These are phyloP conservation scores for Mesitornis unicolor DNA, from an alignment of 2,113 vertebrate genomes.

Conservation along the genomic window DNA sequence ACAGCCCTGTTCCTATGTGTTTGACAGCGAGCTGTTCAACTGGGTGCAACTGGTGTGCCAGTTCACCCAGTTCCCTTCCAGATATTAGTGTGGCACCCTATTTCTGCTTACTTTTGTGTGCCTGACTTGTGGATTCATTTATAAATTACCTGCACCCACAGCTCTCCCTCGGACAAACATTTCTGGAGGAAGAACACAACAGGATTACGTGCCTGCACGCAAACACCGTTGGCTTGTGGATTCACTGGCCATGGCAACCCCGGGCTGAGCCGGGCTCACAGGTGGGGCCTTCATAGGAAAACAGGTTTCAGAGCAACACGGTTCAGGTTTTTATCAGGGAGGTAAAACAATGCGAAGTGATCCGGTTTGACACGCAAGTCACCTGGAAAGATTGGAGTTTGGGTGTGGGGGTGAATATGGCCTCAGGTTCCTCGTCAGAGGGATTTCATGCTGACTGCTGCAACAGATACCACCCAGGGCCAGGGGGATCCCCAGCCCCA, in stretches of 20 bases:
- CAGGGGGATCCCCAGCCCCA: not conserved
- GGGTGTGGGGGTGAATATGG: too few species aligned
- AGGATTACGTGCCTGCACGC: not conserved
- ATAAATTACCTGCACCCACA: accelerated
- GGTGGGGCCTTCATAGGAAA: not conserved
- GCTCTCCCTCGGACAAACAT: accelerated
- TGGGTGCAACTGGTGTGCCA: too few species aligned
- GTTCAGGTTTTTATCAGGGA: not conserved
- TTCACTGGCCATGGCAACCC: accelerated
- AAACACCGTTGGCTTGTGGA: not conserved
- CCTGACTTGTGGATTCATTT: not conserved
- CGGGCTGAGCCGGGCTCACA: not conserved
- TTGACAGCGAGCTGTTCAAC: accelerated
- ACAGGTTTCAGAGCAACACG: not conserved
- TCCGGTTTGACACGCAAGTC: not conserved
- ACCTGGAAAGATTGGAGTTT: not conserved
- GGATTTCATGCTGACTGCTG: not conserved
- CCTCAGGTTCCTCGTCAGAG: not conserved
- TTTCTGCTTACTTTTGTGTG: accelerated
- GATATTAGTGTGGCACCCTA: not conserved
- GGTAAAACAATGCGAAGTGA: not conserved
- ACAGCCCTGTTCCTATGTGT: accelerated
- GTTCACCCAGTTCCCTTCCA: not conserved
- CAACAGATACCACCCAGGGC: accelerated
- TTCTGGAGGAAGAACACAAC: not conserved